Percentiles rank a stretch among this genome's conserved stretches.
These are phyloP conservation scores for Emydocephalus ijimae DNA, from an alignment of 2,113 vertebrate genomes.

Conservation along the genomic window DNA sequence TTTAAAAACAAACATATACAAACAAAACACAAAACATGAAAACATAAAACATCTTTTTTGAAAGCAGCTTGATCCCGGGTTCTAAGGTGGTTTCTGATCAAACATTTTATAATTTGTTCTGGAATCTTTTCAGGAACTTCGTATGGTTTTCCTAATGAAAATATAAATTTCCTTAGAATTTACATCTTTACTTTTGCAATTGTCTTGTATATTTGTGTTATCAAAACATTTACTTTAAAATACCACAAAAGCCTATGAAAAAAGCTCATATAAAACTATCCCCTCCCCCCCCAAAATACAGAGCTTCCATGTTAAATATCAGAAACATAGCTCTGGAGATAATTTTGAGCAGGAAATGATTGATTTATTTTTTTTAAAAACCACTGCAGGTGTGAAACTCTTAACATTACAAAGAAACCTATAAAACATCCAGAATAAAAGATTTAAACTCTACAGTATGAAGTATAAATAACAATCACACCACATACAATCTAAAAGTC, in stretches of 20 bases:
- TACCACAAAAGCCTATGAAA: background rate
- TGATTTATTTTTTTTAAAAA: background rate
- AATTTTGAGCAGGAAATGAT: background rate
- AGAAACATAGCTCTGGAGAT: background rate
- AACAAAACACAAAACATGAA: no score
- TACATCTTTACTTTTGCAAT: background rate
- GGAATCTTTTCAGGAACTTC: background rate
- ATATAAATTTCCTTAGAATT: background rate
- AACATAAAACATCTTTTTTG: no score
- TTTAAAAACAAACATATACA: no score
- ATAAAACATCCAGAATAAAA: background rate
- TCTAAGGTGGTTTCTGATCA: background rate
- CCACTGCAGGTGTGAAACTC: background rate
- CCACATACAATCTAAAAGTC: no score
- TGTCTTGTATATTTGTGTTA: background rate
- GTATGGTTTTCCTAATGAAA: background rate
- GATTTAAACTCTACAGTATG: background rate
- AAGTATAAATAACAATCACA: no score
- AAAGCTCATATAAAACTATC: background rate
- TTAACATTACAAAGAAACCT: background rate
- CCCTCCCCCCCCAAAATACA: background rate
- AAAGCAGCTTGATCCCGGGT: no score
- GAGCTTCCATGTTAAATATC: background rate
- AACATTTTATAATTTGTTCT: background rate
- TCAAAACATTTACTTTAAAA: background rate